A percentile compares a stretch with the other conserved stretches of the same genome.
These are phyloP conservation scores for Scaptomyza tumidula DNA, from an alignment of 2,888 invertebrate genomes.

Conservation along the genomic window DNA sequence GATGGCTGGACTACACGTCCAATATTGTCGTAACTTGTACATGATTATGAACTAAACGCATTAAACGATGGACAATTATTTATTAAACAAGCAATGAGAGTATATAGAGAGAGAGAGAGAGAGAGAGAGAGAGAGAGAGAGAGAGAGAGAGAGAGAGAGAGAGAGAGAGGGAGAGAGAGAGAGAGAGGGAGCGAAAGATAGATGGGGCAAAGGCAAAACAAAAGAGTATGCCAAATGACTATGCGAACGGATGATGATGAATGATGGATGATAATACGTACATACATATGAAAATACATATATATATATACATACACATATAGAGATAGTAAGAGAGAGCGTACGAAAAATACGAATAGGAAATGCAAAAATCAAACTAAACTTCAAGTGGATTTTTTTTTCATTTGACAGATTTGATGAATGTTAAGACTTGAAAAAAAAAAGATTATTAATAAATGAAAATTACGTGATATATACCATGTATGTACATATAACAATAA, in stretches of 20 bases:
- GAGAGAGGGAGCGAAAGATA: not conserved
- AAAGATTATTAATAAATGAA: constrained; percentile 44
- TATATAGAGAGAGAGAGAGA: constrained; percentile 8
- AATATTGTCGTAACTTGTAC: constrained; percentile 59
- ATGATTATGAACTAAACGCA: constrained; percentile 63
- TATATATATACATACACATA: not conserved
- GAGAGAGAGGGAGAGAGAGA: not conserved
- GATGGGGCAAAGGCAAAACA: constrained; percentile 5
- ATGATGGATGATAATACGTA: constrained; percentile 34
- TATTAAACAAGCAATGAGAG: constrained; percentile 59
- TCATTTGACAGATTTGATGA: constrained; percentile 51
- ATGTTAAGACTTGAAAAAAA: constrained; percentile 31
- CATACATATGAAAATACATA: not conserved
- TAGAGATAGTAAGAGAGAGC: not conserved
- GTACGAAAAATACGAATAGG: constrained; percentile 40
- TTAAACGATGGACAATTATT: constrained; percentile 69
- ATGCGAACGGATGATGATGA: constrained; percentile 58
- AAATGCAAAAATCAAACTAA: constrained; percentile 44
- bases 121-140: not conserved
- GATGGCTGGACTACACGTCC: constrained; percentile 13
- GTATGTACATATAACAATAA: not conserved
- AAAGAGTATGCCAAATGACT: constrained; percentile 31
- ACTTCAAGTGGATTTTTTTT: constrained; percentile 28
- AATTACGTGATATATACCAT: constrained; percentile 7
- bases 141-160: too few species aligned